A percentile compares a stretch with the other conserved stretches of the same genome.
Evolutionary conservation across 2,888 invertebrate genomes (phyloP).

Genomic region (Pollenia griseotomentosa): DNA sequence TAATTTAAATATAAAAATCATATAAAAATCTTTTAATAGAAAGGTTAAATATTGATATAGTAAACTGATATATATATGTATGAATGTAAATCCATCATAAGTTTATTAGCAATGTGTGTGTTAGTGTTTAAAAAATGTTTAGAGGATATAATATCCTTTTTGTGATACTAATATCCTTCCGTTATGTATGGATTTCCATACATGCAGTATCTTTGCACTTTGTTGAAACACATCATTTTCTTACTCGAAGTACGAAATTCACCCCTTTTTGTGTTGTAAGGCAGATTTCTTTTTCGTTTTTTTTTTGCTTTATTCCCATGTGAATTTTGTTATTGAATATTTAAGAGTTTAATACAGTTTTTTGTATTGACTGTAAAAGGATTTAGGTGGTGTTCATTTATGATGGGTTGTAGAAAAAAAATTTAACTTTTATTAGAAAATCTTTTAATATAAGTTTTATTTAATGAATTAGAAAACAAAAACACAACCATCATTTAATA

Average conservation of each 20-base stretch:
- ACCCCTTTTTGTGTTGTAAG: constrained; percentile 47
- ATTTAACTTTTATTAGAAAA: not conserved
- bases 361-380: constrained; percentile 50
- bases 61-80: constrained; percentile 13
- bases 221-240: not conserved
- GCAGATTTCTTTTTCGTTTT: not conserved
- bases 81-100: not conserved
- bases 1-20: constrained; percentile 66
- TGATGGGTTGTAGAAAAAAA: constrained; percentile 37
- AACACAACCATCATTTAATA: too few relatives aligned
- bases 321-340: constrained; percentile 43
- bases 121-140: not conserved
- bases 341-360: constrained; percentile 22
- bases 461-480: too few relatives aligned
- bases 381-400: constrained; percentile 70
- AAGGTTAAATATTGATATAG: constrained; percentile 61
- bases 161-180: constrained; percentile 60
- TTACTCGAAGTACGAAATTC: constrained; percentile 2
- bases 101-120: not conserved
- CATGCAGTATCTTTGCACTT: constrained; percentile 4
- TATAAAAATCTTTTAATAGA: constrained; percentile 52
- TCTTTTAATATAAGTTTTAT: not conserved
- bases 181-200: constrained; percentile 46
- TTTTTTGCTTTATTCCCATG: constrained; percentile 43
- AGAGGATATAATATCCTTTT: constrained; percentile 48